These are phyloP conservation scores for Pseudanteris insignis DNA, from an alignment of 2,888 invertebrate genomes.

Conservation along the genomic window DNA sequence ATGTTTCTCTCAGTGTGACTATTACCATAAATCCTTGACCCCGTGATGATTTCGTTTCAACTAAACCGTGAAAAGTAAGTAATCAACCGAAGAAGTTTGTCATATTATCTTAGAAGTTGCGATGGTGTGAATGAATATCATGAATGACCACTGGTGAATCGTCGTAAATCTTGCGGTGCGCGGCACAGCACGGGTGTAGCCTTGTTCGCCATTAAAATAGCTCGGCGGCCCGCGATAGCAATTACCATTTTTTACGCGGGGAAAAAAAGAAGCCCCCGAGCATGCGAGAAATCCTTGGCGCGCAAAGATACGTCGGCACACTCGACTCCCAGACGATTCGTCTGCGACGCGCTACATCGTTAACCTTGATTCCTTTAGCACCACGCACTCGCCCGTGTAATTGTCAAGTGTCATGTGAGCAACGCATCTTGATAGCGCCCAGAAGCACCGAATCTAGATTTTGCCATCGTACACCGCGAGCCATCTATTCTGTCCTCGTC, in stretches of 20 bases:
- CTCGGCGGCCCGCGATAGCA: slow-evolving; percentile 36
- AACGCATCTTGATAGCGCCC: slow-evolving; percentile 30
- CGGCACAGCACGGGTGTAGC: slow-evolving; percentile 25
- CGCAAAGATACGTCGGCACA: slow-evolving; percentile 37
- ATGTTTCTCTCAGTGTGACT: too few species aligned
- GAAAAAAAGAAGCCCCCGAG: slow-evolving; percentile 15
- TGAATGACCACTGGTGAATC: slow-evolving; percentile 29
- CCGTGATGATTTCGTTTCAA: too few species aligned
- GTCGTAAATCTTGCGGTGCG: slow-evolving; percentile 30
- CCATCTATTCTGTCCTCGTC: slow-evolving; percentile 5
- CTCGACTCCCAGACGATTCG: slow-evolving; percentile 35
- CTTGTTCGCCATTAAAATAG: slow-evolving; percentile 41
- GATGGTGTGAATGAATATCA: slow-evolving; percentile 35
- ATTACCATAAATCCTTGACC: too few species aligned
- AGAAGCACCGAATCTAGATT: slow-evolving; percentile 22
- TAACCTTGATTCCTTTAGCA: slow-evolving; percentile 40
- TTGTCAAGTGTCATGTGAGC: slow-evolving; percentile 25
- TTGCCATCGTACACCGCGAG: slow-evolving; percentile 2
- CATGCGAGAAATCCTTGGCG: slow-evolving; percentile 40
- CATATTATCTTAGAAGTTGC: too few species aligned
- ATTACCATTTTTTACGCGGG: slow-evolving; percentile 39
- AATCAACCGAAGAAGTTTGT: too few species aligned
- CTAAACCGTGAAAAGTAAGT: too few species aligned
- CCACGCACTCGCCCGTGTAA: slow-evolving; percentile 15
- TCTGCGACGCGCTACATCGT: slow-evolving; percentile 33